These are phyloP conservation scores for Vulpes ferrilata DNA, from an alignment of 2,113 vertebrate genomes.

Conservation along the genomic window DNA sequence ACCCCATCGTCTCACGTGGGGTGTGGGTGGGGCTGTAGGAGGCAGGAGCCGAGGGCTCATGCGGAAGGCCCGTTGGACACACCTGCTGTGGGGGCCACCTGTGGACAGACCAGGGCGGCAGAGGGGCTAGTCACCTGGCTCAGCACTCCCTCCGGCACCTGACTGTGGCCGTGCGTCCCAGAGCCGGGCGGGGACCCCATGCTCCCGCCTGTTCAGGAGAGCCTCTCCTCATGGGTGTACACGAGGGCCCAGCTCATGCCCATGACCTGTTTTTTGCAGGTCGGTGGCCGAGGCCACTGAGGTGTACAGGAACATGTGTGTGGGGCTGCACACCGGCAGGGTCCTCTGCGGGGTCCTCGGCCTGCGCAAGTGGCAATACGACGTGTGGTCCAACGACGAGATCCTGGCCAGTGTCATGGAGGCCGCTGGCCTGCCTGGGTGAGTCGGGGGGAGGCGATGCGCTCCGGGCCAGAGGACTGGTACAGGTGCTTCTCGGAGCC, in stretches of 20 bases:
- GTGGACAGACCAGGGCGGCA: background rate
- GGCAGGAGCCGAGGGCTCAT: background rate
- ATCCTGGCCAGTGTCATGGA: slow-evolving; percentile 99
- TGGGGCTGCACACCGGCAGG: slow-evolving; percentile 97
- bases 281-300: slow-evolving; percentile 99
- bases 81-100: background rate
- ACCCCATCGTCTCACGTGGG: rapidly evolving
- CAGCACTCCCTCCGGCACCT: background rate
- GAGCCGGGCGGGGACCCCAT: no score
- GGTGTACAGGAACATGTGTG: slow-evolving; percentile 99
- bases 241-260: rapidly evolving
- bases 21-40: background rate
- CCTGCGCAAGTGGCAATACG: slow-evolving; percentile 97
- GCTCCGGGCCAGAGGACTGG: no score
- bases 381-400: slow-evolving; percentile 96
- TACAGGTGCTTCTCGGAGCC: no score
- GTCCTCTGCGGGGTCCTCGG: slow-evolving; percentile 98
- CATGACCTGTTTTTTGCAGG: slow-evolving; percentile 86
- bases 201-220: rapidly evolving
- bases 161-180: rapidly evolving
- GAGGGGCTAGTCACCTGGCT: background rate
- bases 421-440: slow-evolving; percentile 98
- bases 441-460: slow-evolving; percentile 73
- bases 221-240: background rate
- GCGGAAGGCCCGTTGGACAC: rapidly evolving